These are phyloP conservation scores for Whitmania pigra DNA, from an alignment of 1,140 invertebrate species.

Conservation along the genomic window DNA sequence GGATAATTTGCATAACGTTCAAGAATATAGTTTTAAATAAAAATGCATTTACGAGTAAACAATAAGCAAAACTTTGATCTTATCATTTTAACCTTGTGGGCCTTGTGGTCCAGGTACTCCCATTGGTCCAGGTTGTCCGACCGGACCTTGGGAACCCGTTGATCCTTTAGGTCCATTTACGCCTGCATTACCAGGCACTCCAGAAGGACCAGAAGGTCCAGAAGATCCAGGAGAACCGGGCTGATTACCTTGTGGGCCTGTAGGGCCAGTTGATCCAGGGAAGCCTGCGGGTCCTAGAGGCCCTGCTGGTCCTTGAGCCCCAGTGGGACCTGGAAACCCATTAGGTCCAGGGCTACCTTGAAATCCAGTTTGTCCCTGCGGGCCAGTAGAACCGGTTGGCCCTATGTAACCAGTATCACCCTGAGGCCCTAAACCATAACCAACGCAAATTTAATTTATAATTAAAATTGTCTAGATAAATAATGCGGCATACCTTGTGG, in stretches of 20 bases:
- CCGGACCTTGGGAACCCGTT: slow-evolving; percentile 11
- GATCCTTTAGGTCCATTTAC: neutral
- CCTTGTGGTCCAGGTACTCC: slow-evolving; percentile 15
- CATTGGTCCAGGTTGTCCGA: slow-evolving; percentile 9
- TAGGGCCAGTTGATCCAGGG: slow-evolving; percentile 7
- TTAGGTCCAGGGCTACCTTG: slow-evolving; percentile 32
- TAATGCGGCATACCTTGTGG: neutral
- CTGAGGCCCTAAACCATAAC: slow-evolving; percentile 46
- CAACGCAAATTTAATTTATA: slow-evolving; percentile 3
- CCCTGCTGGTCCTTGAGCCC: slow-evolving; percentile 15
- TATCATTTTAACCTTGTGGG: too few species aligned
- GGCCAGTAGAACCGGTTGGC: slow-evolving; percentile 46
- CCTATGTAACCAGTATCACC: slow-evolving; percentile 65
- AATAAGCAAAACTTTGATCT: too few species aligned
- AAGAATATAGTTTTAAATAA: neutral
- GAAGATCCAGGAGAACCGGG: slow-evolving; percentile 13
- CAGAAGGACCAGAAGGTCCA: slow-evolving; percentile 11
- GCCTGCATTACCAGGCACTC: slow-evolving; percentile 7
- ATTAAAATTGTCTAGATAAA: neutral
- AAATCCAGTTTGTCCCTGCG: slow-evolving; percentile 27
- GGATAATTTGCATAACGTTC: too few species aligned
- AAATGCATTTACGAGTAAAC: too few species aligned
- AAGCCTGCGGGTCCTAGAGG: slow-evolving; percentile 1
- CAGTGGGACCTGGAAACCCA: slow-evolving; percentile 24
- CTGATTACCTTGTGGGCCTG: slow-evolving; percentile 8